Base-by-base conservation (phyloP, 23 tunicate species). In the Styela clava region DNA sequence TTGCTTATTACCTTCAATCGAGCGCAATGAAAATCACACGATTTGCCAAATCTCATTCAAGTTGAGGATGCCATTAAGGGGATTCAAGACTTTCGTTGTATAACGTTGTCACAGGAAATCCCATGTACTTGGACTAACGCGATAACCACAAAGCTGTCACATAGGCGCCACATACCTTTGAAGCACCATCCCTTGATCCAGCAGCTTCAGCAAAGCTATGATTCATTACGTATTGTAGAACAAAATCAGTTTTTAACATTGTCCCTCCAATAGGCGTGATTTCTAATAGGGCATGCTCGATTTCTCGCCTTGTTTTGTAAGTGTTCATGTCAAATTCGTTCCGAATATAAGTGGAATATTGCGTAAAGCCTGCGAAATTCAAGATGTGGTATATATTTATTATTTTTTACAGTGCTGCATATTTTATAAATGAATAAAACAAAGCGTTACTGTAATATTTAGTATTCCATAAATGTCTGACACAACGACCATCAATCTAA, bases 131-230 rank as follows among this genome's bases (percentile, higher is more conserved):
- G 18, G 3, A 7, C 7, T 9, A 65, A 3, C 9, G 9, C 3
- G 18, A 9, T 65, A 72, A 34, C 0, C 51, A 12, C 12, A 36
- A n/a, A n/a, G n/a, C n/a, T n/a, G n/a, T n/a, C n/a, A n/a, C n/a
- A n/a, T n/a, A n/a, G n/a, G n/a, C n/a, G n/a, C n/a, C n/a, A n/a
- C n/a, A 24, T 33, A 89, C 95, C 69, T 89, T 89, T 20, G 95
- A 84, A 24, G 86, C 95, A 31, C 88, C 88, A 24, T 24, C 27
- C 68, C 95, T 80, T 27, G 85, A 88, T 34, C 95, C 95, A 36
- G 78, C 33, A 31, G 68, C 88, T 33, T 64, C 79, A 21, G 82
- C 21, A 62, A 89, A 89, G 28, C 95, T 85, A 36, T 74, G 32
- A 26, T 74, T 61, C 62, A 79, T 63, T 12, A 82, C 81, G 34